Evolutionary conservation across 1,140 invertebrate species (phyloP).

Genomic region (Anoplophora glabripennis): DNA sequence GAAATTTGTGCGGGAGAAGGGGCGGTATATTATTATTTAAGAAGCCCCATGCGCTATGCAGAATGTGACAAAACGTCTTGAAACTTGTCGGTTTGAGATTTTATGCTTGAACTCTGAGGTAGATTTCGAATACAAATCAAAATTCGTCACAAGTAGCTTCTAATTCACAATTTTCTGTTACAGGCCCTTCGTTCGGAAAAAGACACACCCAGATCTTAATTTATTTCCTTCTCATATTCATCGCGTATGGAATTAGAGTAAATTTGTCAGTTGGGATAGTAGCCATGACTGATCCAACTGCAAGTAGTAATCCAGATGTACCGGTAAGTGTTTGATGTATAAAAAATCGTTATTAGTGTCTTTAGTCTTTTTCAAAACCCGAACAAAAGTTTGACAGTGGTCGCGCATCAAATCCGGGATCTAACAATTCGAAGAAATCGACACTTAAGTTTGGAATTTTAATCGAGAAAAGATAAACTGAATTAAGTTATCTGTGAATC

Average conservation of each 20-base stretch:
- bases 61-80: too few species aligned
- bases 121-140: too few species aligned
- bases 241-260: constrained; percentile 63
- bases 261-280: constrained; percentile 70
- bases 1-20: too few species aligned
- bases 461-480: not conserved
- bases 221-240: constrained; percentile 60
- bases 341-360: not conserved
- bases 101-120: too few species aligned
- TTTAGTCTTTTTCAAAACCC: too few species aligned
- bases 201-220: constrained; percentile 64
- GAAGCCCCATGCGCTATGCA: too few species aligned
- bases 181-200: constrained; percentile 52
- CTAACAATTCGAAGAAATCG: not conserved
- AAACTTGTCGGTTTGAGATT: too few species aligned
- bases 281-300: constrained; percentile 61
- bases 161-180: constrained; percentile 13
- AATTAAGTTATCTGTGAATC: not conserved
- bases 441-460: not conserved
- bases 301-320: constrained; percentile 36
- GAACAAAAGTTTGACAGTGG: too few species aligned
- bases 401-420: too few species aligned
- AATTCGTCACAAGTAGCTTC: too few species aligned
- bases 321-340: constrained; percentile 37
- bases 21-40: too few species aligned